Base-by-base conservation (phyloP, 2,113 vertebrate species). In the Crotalus viridis region DNA sequence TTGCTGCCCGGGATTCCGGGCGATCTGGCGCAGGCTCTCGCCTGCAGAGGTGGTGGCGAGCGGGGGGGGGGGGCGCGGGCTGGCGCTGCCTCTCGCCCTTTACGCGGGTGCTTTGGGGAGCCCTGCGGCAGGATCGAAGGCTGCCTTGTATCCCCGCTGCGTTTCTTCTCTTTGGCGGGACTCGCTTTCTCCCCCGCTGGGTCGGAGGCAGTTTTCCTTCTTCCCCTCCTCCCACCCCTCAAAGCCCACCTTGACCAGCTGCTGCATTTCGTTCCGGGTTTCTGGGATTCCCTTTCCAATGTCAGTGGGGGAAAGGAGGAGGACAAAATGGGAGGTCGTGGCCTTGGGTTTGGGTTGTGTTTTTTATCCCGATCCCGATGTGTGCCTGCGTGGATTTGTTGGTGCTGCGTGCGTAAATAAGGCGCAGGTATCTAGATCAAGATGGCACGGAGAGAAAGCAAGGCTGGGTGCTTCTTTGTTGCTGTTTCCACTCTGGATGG, bases 401-500 rank as follows among this genome's bases (percentile, higher is more conserved):
- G 69, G 33, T 39, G 6, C 33, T 19, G 33, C 17, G 69, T 81
- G 69, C 15, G 69, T 39, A 81, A 39, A 21, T 81, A 39, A 39
- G 69, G 33, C 33, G 19, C 69, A 39, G 69, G 69, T 43, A 90
- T 64, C 21, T 5, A 19, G 12, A 64, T 21, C 55, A 90, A 90
- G 43, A 85, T 90, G 92, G 89, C 92, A 90, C 51, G 86, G 48
- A 21, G 33, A 17, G 51, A 48, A 24, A 43, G 4, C 4, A 8
- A 64, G 89, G 59, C 89, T 55, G 85, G 51, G 85, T 59, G 93
- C 39, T 59, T 88, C 90, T 93, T 91, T 93, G 90, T 93, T 85
- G 93, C 90, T 52, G 39, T 88, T 69, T 57, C 61, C 51, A 55
- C 46, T 88, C n/a, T 33, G 10, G 93, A 22, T 59, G 86, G 90